Conservation (phyloP, 30 jellyfish, hydroid and myxozoan genomes). For the Cassiopea xamachana region DNA sequence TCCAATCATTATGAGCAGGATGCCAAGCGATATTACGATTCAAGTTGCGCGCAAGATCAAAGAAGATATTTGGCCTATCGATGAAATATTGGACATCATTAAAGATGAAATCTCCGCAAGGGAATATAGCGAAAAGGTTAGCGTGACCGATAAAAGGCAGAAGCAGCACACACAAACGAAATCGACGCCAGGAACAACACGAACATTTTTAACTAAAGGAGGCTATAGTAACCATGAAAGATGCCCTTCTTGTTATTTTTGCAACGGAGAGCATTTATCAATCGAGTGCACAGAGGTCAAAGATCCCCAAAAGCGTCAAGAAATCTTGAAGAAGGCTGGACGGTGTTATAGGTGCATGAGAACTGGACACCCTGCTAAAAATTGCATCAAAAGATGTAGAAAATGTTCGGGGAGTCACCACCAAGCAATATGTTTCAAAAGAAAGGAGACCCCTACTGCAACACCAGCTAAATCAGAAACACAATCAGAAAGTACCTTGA, state of each 20-base stretch:
- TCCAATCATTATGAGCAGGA: neutral
- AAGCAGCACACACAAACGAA: neutral
- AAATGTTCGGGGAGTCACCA: slow-evolving; percentile 24
- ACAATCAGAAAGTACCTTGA: neutral
- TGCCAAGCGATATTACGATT: neutral
- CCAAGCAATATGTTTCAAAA: neutral
- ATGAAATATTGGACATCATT: neutral
- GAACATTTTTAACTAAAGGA: neutral
- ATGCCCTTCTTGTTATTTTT: neutral
- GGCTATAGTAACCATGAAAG: neutral
- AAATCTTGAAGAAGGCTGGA: slow-evolving; percentile 14
- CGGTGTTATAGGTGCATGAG: slow-evolving; percentile 37
- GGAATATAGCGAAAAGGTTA: neutral
- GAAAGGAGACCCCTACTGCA: neutral
- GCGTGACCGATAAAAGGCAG: neutral
- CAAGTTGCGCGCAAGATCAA: neutral
- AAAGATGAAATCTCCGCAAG: neutral
- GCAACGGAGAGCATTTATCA: neutral
- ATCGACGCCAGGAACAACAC: neutral
- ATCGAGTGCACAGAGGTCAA: neutral
- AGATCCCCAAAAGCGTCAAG: slow-evolving; percentile 10
- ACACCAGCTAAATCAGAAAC: neutral
- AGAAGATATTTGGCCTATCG: neutral
- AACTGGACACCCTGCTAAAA: slow-evolving; percentile 17
- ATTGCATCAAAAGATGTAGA: slow-evolving; percentile 17